These are phyloP conservation scores for Siphamia tubifer DNA, from an alignment of 2,113 vertebrate species.

Conservation along the genomic window DNA sequence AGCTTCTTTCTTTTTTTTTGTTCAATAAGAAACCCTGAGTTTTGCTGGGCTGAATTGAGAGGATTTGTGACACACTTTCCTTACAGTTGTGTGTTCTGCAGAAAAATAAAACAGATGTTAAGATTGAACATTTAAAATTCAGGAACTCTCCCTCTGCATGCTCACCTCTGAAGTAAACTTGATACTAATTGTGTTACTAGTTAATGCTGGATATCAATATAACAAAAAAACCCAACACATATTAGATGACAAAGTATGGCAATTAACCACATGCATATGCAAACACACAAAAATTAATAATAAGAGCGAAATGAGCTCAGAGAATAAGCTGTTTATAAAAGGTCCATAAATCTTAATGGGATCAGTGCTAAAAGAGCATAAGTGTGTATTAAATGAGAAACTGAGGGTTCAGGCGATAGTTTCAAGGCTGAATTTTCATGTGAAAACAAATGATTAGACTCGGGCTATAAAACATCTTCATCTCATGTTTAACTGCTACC, in stretches of 20 bases:
- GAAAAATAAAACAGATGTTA: neutral
- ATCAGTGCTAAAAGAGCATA: slow-evolving; percentile 60
- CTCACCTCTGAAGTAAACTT: slow-evolving; percentile 20
- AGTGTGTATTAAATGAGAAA: slow-evolving; percentile 64
- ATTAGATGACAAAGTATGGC: slow-evolving; percentile 43
- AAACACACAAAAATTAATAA: slow-evolving; percentile 47
- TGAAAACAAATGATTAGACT: slow-evolving; percentile 36
- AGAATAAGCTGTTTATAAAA: slow-evolving; percentile 63
- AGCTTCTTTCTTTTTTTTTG: too few relatives aligned
- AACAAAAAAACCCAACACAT: slow-evolving; percentile 48
- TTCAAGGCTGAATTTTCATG: slow-evolving; percentile 35
- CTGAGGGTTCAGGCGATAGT: slow-evolving; percentile 32
- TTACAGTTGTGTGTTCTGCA: too few relatives aligned
- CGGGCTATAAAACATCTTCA: slow-evolving; percentile 18
- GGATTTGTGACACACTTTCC: too few relatives aligned
- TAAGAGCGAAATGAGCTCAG: slow-evolving; percentile 45
- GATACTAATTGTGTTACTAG: slow-evolving; percentile 41
- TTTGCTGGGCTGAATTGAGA: too few relatives aligned
- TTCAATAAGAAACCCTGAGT: too few relatives aligned
- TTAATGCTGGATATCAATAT: slow-evolving; percentile 35
- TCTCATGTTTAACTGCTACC: slow-evolving; percentile 12
- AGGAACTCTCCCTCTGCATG: neutral
- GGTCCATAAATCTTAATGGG: slow-evolving; percentile 71
- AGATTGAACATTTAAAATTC: neutral
- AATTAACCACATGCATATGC: slow-evolving; percentile 42